Base-by-base conservation (phyloP, 2,113 vertebrate genomes). In the Raja brachyura region DNA sequence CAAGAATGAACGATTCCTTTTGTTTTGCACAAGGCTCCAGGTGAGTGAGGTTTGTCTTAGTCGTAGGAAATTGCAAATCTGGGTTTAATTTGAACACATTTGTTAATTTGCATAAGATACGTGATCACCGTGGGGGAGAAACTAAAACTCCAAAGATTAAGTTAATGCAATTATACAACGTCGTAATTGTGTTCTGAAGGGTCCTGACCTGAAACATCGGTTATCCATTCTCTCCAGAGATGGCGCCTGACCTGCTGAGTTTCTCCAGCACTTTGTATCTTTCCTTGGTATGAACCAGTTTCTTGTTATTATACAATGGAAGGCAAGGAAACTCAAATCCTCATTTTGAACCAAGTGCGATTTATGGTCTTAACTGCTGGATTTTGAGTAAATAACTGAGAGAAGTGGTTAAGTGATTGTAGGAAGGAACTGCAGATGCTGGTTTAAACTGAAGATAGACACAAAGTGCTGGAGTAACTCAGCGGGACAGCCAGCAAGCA, bases 151-250 rank as follows among this genome's bases (percentile, higher is more conserved):
- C 13, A 88, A 88, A 88, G 59, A 88, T 66, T 13, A 66, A 66
- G 83, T 88, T 63, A 88, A 63, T 88, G 59, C n/a, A 88, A 88
- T 63, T 88, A 88, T n/a, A 63, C n/a, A 11, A 66, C 31, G 83
- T 88, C 59, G 16, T 31, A 63, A 48, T 48, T 48, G 39, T 48
- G 39, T 48, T 48, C 39, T 48, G 39, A 48, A 48, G 3, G 39
- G 39, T 1, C 39, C 39, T 3, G 39, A 48, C 39, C 39, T 3
- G 39, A 48, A 48, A 48, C 39, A 48, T 48, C 39, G 39, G 0
- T 3, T 48, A 48, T 48, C 39, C 39, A 48, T 48, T 48, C 3
- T 48, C 39, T 48, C 39, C 39, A 48, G 39, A 48, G 39, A 48
- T 48, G 39, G 1, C 3, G 39, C 39, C 39, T 48, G 39, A 48